Conservation (phyloP, 2,113 vertebrate genomes). For the Parus major region DNA sequence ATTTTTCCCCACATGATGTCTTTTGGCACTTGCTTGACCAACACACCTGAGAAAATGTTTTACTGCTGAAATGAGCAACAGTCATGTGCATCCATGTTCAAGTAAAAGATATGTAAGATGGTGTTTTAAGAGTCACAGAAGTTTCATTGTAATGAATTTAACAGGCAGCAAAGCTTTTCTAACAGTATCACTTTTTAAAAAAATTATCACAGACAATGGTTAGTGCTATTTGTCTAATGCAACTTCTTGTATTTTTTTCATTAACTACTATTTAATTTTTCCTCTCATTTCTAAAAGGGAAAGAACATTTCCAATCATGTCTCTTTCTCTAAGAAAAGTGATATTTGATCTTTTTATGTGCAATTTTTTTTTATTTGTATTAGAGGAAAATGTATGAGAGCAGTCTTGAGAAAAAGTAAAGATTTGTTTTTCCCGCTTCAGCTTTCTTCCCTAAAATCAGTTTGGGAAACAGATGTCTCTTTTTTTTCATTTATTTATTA, state of each 20-base stretch:
- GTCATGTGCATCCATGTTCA: neutral
- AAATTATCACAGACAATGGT: neutral
- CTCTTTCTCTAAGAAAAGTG: neutral
- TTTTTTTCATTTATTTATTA: neutral
- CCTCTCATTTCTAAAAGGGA: neutral
- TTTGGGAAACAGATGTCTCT: fast-evolving
- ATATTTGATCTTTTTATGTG: neutral
- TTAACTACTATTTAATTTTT: neutral
- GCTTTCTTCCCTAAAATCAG: neutral
- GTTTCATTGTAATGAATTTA: neutral
- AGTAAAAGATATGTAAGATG: neutral
- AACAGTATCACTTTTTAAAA: fast-evolving
- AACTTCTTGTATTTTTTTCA: neutral
- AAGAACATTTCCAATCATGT: neutral
- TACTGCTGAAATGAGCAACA: neutral
- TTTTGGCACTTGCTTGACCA: neutral
- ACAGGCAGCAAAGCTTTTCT: neutral
- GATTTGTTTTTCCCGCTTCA: neutral
- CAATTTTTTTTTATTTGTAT: neutral
- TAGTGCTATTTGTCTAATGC: neutral
- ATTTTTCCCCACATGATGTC: fast-evolving
- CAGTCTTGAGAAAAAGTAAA: neutral
- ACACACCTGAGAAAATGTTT: neutral
- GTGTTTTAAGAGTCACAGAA: neutral
- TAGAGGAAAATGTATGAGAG: neutral